Evolutionary conservation across 2,113 vertebrate species (phyloP), one percentile per base, ranked within the genome.

Genomic region (Alectura lathami): DNA sequence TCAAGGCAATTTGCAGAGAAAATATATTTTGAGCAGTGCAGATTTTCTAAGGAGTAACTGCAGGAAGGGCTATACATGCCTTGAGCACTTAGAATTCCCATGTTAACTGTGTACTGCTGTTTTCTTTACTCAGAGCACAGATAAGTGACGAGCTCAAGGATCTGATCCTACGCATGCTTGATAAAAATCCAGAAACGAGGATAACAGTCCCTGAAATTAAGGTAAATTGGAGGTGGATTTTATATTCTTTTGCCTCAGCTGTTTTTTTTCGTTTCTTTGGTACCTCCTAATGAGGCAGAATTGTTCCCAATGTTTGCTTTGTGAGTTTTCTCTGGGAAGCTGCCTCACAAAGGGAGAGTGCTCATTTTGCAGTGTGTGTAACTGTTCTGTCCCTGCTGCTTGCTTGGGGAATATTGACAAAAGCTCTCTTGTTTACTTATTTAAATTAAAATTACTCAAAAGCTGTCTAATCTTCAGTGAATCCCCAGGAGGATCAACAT

Each of bases 121-220:
- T 94, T 73, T 83, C 48, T 77, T 67, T 75, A 11, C 78, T 76
- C 86, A 99, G 99, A 92, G 98, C 98, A 66, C 80, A 95, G 63
- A 96, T 98, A 92, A 99, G 98, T 6, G 98, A 98, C 20, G 98
- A 98, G 76, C 98, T 99, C 77, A 98, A 97, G 95, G 98, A 98
- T 13, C 97, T 99, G 78, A 98, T 99, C 68, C 91, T 99, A 54
- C 97, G 93, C 93, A 99, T 99, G 99, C 95, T 99, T 5, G 98
- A 99, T 94, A 99, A 99, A 97, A 98, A 99, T 76, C 99, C 99
- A 4, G 99, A 99, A 96, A 98, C 89, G 1, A 98, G 99, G 96
- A 99, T 99, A 94, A 98, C 98, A 34, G 97, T 99, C 89, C 98
- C 99, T 30, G 98, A 99, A 91, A 98, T 99, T 96, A 99, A 99